Evolutionary conservation across 2,113 vertebrate species (phyloP), one percentile per base, ranked within the genome.

Genomic region (Salvelinus namaycush): DNA sequence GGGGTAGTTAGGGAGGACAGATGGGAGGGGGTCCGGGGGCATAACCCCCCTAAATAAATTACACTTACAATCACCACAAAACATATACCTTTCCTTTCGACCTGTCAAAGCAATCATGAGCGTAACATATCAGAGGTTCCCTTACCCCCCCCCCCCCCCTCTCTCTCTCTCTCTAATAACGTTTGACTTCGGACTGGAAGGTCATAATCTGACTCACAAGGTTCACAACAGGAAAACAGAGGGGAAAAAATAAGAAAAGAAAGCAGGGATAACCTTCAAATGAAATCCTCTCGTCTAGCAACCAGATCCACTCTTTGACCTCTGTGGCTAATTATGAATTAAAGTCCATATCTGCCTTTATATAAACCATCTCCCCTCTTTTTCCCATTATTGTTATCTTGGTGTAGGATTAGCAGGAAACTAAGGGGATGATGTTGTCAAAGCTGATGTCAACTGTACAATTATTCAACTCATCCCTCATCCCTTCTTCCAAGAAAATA

Each of bases 361-460:
- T 80, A 64, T 70, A 70, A 82, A 74, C 73, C 75, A 82, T 81
- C 74, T 84, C 76, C 70, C 72, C 81, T 87, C 83, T 84, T 85
- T 82, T 79, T 80, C 74, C 84, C 82, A 90, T 91, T 91, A 90
- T 89, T 89, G 87, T 89, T 91, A 91, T 91, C 90, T 84, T 80
- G 81, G 68, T 83, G 84, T 78, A 80, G 88, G 90, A 91, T 91
- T 89, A 91, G 81, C 88, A 83, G 78, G 86, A 83, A 87, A 89
- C 86, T 88, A 89, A 89, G 73, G 86, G 86, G 88, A 90, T 91
- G 90, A 91, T 91, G 86, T 86, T 89, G 88, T 90, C 88, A 89
- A 89, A 91, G 86, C 84, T 72, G 89, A 90, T 91, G 88, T 91
- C 89, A 90, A 90, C 87, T 90, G 90, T 91, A 91, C 87, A 90